Conservation (phyloP, 2,888 invertebrate genomes). For the Parnassius glacialis region DNA sequence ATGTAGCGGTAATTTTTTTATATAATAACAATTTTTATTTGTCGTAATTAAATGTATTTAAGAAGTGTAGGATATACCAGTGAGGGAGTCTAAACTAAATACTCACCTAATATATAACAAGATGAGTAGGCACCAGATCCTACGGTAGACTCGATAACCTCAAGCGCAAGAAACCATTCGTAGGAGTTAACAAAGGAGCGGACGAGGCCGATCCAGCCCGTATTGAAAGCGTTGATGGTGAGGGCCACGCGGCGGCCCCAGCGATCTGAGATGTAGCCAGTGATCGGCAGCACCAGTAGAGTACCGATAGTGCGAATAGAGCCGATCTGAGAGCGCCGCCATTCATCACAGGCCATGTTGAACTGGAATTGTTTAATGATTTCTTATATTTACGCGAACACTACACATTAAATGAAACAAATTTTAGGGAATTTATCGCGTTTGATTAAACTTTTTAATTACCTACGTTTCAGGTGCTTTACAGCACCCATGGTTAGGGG, state of each 20-base stretch:
- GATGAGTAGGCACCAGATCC: constrained; percentile 87
- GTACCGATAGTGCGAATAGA: constrained; percentile 87
- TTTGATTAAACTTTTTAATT: too few relatives aligned
- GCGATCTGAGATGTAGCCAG: constrained; percentile 87
- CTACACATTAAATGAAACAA: too few relatives aligned
- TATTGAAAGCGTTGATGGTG: constrained; percentile 81
- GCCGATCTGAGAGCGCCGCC: constrained; percentile 87
- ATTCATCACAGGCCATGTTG: constrained; percentile 83
- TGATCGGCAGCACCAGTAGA: constrained; percentile 85
- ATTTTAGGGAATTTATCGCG: too few relatives aligned
- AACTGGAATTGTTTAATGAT: constrained; percentile 75
- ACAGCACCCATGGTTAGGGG: too few relatives aligned
- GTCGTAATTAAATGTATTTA: too few relatives aligned
- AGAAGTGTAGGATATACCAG: too few relatives aligned
- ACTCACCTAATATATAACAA: constrained; percentile 85
- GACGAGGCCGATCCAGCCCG: constrained; percentile 84
- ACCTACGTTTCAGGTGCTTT: too few relatives aligned
- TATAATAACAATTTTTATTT: too few relatives aligned
- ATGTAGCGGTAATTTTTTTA: too few relatives aligned
- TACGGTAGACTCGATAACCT: constrained; percentile 86
- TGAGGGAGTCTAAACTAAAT: not conserved
- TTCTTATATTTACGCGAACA: too few relatives aligned
- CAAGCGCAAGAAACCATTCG: constrained; percentile 84
- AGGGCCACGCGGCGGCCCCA: constrained; percentile 84
- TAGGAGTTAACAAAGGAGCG: constrained; percentile 86